Evolutionary conservation across 2,113 vertebrate species (phyloP).

Genomic region (Microcebus tavaratra): DNA sequence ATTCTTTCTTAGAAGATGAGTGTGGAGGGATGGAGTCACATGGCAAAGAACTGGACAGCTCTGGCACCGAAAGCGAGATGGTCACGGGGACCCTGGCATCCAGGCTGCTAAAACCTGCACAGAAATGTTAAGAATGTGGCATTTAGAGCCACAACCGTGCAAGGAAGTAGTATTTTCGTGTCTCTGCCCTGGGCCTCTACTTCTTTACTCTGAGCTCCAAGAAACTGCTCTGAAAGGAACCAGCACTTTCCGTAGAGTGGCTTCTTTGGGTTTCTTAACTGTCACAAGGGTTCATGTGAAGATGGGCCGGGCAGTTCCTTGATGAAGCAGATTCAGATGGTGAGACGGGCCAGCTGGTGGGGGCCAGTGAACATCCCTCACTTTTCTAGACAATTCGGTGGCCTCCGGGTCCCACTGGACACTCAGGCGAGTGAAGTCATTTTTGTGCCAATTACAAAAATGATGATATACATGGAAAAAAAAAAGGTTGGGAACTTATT

Average conservation of each 20-base stretch:
- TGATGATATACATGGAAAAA: background rate
- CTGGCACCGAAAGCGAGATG: background rate
- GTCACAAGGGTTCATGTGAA: background rate
- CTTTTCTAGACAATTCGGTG: background rate
- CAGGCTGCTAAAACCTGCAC: background rate
- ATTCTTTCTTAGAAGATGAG: background rate
- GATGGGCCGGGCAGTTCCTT: too few relatives aligned
- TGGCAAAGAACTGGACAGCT: background rate
- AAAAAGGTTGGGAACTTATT: background rate
- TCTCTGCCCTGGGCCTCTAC: background rate
- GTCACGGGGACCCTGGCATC: background rate
- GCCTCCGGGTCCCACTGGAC: background rate
- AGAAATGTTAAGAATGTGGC: conserved; percentile 40
- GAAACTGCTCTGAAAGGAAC: background rate
- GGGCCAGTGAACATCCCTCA: background rate
- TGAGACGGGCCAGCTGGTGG: background rate
- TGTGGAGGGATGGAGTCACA: background rate
- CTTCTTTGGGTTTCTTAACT: background rate
- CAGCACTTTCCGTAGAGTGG: background rate
- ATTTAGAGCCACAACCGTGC: background rate
- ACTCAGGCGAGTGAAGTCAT: background rate
- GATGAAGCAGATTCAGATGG: background rate
- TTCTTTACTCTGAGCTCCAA: background rate
- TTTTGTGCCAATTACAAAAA: background rate
- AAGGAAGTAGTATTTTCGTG: background rate